These are phyloP conservation scores for Carassius gibelio DNA, from an alignment of 2,113 vertebrate species.

Conservation along the genomic window DNA sequence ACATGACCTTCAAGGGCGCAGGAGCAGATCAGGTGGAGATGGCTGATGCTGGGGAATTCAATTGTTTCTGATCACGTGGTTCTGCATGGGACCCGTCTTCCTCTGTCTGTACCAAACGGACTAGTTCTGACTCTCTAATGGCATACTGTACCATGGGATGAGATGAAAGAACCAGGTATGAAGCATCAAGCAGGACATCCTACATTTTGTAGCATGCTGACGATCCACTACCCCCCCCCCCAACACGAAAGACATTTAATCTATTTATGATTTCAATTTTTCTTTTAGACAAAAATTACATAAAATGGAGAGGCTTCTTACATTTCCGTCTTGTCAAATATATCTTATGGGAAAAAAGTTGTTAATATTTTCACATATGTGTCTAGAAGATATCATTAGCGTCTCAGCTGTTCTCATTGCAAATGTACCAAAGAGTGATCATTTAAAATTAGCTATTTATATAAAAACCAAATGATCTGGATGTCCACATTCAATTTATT, in stretches of 20 bases:
- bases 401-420: background rate
- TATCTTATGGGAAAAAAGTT: background rate
- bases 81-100: constrained; percentile 57
- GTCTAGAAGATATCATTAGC: background rate
- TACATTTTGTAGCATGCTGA: background rate
- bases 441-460: no score
- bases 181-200: background rate
- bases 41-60: constrained; percentile 96
- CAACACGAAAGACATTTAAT: background rate
- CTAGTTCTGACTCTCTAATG: background rate
- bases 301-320: background rate
- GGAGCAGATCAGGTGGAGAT: constrained; percentile 99
- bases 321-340: background rate
- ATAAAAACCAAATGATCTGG: no score
- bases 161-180: background rate
- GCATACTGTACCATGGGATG: background rate
- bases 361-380: background rate
- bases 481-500: no score
- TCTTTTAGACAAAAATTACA: background rate
- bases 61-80: constrained; percentile 97
- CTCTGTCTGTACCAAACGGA: constrained; percentile 54
- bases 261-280: background rate
- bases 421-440: no score
- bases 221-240: no score
- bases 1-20: constrained; percentile 97